Evolutionary conservation across 1,140 invertebrate species (phyloP), one percentile per base, ranked within the genome.

Genomic region (Bradysia coprophila): DNA sequence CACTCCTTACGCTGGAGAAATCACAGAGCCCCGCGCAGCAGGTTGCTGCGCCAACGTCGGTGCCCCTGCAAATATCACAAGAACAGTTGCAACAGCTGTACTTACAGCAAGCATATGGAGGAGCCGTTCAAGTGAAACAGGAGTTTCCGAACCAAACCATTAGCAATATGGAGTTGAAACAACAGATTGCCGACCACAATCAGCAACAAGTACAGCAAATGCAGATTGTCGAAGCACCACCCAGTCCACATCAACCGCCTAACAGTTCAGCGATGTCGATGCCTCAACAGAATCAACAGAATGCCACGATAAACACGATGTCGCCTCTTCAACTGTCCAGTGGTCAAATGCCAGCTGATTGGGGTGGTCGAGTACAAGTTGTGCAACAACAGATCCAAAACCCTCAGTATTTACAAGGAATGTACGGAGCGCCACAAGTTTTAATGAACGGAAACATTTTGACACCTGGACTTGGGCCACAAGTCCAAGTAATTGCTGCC

Each of bases 321-420:
- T 64, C 64, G 4, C 64, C 64, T 0, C 64, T 67, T 51, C 67
- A 69, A 44, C 51, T 67, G 43, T 57, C 61, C 22, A 51, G 61
- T 2, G 51, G 56, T 3, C 50, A 55, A 38, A 50, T 69, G 50
- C 61, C 66, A 33, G 66, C 68, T 31, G 74, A 76, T 28, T 73
- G 72, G 62, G 63, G 68, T 23, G 71, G 71, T 31, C 67, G 71
- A 8, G 71, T 72, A 8, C 67, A 78, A 10, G 83, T 88, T 60
- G 76, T 88, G 13, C 85, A 88, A 48, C 82, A 86, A 55, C 84
- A 87, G 47, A 57, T 85, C 45, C 80, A 83, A 50, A 79, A 77
- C 59, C 72, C 72, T 50, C 69, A 78, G 3, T 85, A 86, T 57
- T 64, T 86, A 41, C 79, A 81, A 49, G 81, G 85, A 55, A 62